Base-by-base conservation (phyloP, 2,888 invertebrate genomes). In the Cryptus viduatorius region DNA sequence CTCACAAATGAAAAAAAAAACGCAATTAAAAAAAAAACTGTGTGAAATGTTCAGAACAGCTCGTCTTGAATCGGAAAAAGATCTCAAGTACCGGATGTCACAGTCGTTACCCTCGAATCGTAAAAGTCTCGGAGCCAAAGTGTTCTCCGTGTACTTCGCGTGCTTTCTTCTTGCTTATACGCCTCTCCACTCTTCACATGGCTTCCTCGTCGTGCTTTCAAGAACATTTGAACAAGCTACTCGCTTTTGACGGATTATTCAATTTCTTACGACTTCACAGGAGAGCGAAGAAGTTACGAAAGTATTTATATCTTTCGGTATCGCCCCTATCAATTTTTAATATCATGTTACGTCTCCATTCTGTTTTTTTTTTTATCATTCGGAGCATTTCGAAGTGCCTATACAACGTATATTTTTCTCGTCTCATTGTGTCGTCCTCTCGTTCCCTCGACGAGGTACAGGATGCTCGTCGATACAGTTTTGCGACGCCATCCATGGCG, bases 371-470 rank as follows among this genome's bases (percentile, higher is more conserved):
- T 56, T 64, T 19, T 50, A 48, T 71, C 42, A 69, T 83, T 80
- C 53, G 79, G 31, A 80, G 72, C 77, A 24, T 53, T 80, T 80
- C 84, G 67, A 73, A 84, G 77, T 80, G 80, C 77, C 77, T n/a
- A 44, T 42, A 68, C 68, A 31, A 73, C 77, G 10, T 4, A 59
- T 69, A 59, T 69, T 46, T 64, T 59, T 72, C 48, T 59, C 31
- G 29, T 75, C 14, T 78, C 42, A 44, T 77, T 29, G 37, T 46
- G 46, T 50, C 16, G 2, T n/a, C 10, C 29, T n/a, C 5, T 67
- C 31, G 53, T 5, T 64, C 29, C n/a, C 56, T 69, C 42, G 56
- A 10, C 56, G 72, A 72, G 56, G 46, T 19, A 24, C 42, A 24
- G 46, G 10, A 59, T 48, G 10, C 48, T 61, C 24, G 50, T 12